Conservation (phyloP, 2,113 vertebrate genomes). For the Uria aalge region DNA sequence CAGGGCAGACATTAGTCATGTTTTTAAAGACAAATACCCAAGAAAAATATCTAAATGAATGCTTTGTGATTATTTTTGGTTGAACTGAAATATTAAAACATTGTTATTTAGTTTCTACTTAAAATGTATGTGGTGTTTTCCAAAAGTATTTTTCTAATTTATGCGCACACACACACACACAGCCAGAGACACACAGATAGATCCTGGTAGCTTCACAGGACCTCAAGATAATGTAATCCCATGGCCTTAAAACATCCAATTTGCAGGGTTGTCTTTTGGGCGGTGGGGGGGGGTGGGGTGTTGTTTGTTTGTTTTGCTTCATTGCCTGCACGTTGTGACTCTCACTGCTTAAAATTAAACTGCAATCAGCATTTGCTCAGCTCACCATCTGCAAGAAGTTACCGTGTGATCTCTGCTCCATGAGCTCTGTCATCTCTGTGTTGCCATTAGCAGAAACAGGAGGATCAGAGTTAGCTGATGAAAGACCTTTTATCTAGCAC, state of each 20-base stretch:
- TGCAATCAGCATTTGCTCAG: background rate
- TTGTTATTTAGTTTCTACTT: background rate
- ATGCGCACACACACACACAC: background rate
- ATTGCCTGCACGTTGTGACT: background rate
- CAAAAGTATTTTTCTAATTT: background rate
- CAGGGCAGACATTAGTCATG: background rate
- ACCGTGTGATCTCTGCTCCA: background rate
- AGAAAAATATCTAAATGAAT: background rate
- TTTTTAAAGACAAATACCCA: background rate
- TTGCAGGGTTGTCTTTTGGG: background rate
- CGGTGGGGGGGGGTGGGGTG: background rate
- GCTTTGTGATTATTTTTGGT: background rate
- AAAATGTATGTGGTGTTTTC: background rate
- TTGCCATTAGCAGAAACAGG: background rate
- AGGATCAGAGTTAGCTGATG: background rate
- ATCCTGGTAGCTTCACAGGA: background rate
- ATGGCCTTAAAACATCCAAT: background rate
- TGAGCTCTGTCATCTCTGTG: background rate
- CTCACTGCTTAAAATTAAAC: slow-evolving; percentile 24
- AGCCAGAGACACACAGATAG: fast-evolving
- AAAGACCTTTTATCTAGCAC: background rate
- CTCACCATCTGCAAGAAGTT: background rate
- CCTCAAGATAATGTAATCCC: background rate
- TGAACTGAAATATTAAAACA: background rate
- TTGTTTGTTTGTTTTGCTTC: background rate